Conservation (phyloP, 2,888 invertebrate genomes). For the Caenorhabditis plicata region DNA sequence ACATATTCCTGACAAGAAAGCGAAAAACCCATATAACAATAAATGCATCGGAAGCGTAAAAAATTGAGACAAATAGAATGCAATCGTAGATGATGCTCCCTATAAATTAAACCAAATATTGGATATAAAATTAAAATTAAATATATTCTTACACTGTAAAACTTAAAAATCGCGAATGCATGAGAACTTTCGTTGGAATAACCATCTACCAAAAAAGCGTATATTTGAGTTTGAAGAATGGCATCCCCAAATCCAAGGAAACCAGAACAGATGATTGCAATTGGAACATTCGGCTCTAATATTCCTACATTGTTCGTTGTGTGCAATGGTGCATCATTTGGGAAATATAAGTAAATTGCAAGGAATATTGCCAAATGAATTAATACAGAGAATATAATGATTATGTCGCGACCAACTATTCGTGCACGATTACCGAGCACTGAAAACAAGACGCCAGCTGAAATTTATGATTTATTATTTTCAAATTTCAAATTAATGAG, state of each 20-base stretch:
- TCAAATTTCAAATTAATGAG: too few relatives aligned
- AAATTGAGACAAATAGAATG: conserved; percentile 20
- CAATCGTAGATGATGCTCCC: conserved; percentile 19
- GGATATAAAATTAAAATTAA: not conserved
- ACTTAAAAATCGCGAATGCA: conserved; percentile 30
- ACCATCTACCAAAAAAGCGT: conserved; percentile 19
- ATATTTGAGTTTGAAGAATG: conserved; percentile 26
- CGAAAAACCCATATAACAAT: too few relatives aligned
- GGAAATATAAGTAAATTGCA: conserved; percentile 18
- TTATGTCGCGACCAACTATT: conserved; percentile 20
- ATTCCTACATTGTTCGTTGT: conserved; percentile 11
- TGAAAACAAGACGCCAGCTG: conserved; percentile 19
- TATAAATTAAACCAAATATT: not conserved
- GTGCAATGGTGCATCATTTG: conserved; percentile 23
- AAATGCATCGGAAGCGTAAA: conserved; percentile 21
- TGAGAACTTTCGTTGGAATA: conserved; percentile 22
- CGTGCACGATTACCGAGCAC: conserved; percentile 13
- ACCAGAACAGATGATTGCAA: conserved; percentile 20
- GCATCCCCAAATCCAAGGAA: conserved; percentile 28
- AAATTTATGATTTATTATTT: too few relatives aligned
- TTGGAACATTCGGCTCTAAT: conserved; percentile 12
- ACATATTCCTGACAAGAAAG: conserved; percentile 20
- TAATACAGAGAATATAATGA: conserved; percentile 6
- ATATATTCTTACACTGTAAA: conserved; percentile 21
- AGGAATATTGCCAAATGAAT: conserved; percentile 13